A percentile compares a stretch with the other conserved stretches of the same genome.
phyloP scores from a whole-genome alignment of 2,797 vertebrate genomes.

The Acestrorhynchus altus region DNA sequence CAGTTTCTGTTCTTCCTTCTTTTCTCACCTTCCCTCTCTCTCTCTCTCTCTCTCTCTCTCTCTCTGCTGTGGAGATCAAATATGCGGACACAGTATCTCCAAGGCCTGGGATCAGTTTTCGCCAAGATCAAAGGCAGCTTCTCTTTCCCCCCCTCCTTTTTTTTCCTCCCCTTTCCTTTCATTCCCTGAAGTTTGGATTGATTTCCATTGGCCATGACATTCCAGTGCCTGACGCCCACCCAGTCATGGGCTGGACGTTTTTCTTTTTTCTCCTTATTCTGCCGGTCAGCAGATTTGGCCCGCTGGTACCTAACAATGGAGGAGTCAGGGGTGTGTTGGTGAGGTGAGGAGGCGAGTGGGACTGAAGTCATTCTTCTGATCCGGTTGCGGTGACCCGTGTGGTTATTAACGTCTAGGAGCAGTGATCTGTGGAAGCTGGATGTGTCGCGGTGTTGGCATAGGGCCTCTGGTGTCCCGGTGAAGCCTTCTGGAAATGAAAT shows the following conservation, averaged over 20 bases:
- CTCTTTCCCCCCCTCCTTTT: slow-evolving; percentile 58
- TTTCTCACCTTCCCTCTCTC: slow-evolving; percentile 61
- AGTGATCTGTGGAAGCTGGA: slow-evolving; percentile 34
- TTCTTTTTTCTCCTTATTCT: slow-evolving; percentile 64
- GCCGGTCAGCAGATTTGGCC: slow-evolving; percentile 77
- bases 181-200: slow-evolving; percentile 76
- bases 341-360: slow-evolving; percentile 29
- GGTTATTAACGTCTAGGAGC: slow-evolving; percentile 22
- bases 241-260: slow-evolving; percentile 71
- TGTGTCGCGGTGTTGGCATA: slow-evolving; percentile 38
- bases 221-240: slow-evolving; percentile 74
- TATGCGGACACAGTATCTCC: slow-evolving; percentile 76
- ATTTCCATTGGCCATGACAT: slow-evolving; percentile 83
- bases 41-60: slow-evolving; percentile 66
- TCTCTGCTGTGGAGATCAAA: slow-evolving; percentile 72
- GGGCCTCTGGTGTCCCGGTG: slow-evolving; percentile 22
- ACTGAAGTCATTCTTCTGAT: slow-evolving; percentile 34
- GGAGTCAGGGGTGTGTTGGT: neutral
- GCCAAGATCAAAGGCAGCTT: slow-evolving; percentile 81
- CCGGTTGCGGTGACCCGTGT: slow-evolving; percentile 18
- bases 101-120: slow-evolving; percentile 82
- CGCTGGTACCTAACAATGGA: slow-evolving; percentile 18
- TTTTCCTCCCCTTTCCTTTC: slow-evolving; percentile 54
- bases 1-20: too few relatives aligned
- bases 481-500: slow-evolving; percentile 51